Evolutionary conservation across 2,888 invertebrate species (phyloP), one percentile per base, ranked within the genome.

Genomic region (Orchesellides sinensis): DNA sequence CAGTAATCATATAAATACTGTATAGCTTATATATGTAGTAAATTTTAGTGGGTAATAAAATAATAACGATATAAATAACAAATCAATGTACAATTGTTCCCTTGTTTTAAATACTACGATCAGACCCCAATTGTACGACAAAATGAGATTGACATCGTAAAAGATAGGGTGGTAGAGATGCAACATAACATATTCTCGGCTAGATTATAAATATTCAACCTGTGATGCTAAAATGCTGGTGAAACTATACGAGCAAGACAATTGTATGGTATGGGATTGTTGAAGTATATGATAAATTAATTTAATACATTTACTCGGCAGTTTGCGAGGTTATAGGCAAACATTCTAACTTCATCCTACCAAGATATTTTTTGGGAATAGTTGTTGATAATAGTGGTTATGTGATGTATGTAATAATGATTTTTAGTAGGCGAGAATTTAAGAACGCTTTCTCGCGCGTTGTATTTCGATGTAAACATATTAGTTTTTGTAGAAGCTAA

Each of bases 11-110:
- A 61, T 4, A 10, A 52, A 17, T 2, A 8, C 14, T 2, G 61
- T 61, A 21, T 17, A 49, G 1, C 49, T 21, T 19, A 40, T 40
- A 40, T 40, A 40, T 40, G n/a, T 8, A n/a, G 40, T 40, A 8
- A 2, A n/a, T 40, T n/a, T 40, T 2, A 1, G 40, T 10, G 32
- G 5, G 32, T 32, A 5, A 5, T 49, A 19, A 17, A 49, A 2
- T 2, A 4, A 49, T 3, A 52, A 52, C 29, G 12, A 69, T 35
- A 54, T 54, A 54, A 54, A 56, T 45, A 54, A 10, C n/a, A 21
- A 54, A 45, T 40, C 61, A 72, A 27, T 47, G 73, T 73, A 61
- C 49, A 73, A 73, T 47, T 61, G 27, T 61, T 40, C 40, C 40
- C n/a, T 40, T 14, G n/a, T n/a, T 40, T n/a, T 40, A n/a, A n/a